Evolutionary conservation across 2,797 vertebrate genomes (phyloP), one percentile per base, ranked within the genome.

Genomic region (Pogoniulus pusillus): DNA sequence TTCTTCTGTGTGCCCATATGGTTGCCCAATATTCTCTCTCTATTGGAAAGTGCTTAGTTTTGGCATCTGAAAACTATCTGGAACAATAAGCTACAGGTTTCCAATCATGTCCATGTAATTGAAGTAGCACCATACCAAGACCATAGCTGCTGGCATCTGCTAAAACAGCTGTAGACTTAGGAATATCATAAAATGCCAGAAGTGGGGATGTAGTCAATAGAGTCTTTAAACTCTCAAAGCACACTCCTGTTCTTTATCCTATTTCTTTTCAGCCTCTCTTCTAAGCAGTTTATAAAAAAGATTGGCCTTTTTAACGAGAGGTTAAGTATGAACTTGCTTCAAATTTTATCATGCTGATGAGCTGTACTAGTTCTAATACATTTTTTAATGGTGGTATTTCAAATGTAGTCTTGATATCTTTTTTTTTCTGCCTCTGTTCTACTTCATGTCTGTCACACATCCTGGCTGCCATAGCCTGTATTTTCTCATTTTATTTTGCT

Each of bases 81-180:
- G 86, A 93, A 90, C 90, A 96, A 91, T 93, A 91, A 95, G 82
- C 94, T 96, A 95, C 90, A 95, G 93, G 96, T 94, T 94, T 95
- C 93, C 83, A 89, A 89, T 92, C 85, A 76, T 88, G 94, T 87
- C 95, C 87, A 65, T 94, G 95, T 96, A 96, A 93, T 91, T 96
- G 93, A 49, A 96, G 81, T 88, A 94, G 92, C 79, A 96, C 92
- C 89, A 93, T 95, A 93, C 94, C 65, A 87, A 91, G 91, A 78
- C 93, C 91, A 93, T 94, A 93, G 91, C 80, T 94, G 88, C 70
- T 96, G 85, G 93, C 94, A 93, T 96, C 96, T 94, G 92, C 89
- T 93, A 89, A 92, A 94, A 93, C 94, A 94, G 89, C 91, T 94
- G 95, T 96, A 94, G 93, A 71, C 68, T 88, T 86, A 69, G 81